These are phyloP conservation scores for Sebastes goodei DNA, from an alignment of 2,797 vertebrate species.

Conservation along the genomic window DNA sequence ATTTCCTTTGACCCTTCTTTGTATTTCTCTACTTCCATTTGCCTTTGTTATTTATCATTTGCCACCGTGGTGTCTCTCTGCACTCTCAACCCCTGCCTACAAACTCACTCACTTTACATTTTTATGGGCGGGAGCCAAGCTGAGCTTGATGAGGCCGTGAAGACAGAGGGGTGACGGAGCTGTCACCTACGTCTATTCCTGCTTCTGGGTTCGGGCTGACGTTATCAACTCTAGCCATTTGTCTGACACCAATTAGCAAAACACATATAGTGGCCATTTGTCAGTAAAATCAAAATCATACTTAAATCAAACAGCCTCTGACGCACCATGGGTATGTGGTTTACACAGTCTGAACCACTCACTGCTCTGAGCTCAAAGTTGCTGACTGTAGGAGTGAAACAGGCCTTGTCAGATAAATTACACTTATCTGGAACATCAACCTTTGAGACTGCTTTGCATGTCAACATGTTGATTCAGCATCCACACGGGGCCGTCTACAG, in stretches of 20 bases:
- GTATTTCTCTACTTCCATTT: neutral
- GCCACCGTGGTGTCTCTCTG: neutral
- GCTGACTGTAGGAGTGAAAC: conserved; percentile 39
- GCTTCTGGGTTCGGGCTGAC: neutral
- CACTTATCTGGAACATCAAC: conserved; percentile 71
- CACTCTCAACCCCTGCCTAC: neutral
- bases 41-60: conserved; percentile 19
- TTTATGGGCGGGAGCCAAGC: conserved; percentile 13
- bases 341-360: neutral
- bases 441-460: conserved; percentile 72
- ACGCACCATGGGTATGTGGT: no score
- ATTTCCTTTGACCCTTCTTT: neutral
- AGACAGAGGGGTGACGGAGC: conserved; percentile 18
- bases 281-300: no score
- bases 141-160: conserved; percentile 5
- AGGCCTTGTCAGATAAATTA: conserved; percentile 18
- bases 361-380: conserved; percentile 29
- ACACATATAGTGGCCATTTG: neutral
- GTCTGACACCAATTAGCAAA: conserved; percentile 19
- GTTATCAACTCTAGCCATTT: conserved; percentile 16
- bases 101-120: neutral
- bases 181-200: neutral
- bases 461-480: conserved; percentile 49
- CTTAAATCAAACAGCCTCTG: no score
- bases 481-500: conserved; percentile 4